Evolutionary conservation across 2,888 invertebrate genomes (phyloP), one percentile per base, ranked within the genome.

Genomic region (Drosophila fungiperda): DNA sequence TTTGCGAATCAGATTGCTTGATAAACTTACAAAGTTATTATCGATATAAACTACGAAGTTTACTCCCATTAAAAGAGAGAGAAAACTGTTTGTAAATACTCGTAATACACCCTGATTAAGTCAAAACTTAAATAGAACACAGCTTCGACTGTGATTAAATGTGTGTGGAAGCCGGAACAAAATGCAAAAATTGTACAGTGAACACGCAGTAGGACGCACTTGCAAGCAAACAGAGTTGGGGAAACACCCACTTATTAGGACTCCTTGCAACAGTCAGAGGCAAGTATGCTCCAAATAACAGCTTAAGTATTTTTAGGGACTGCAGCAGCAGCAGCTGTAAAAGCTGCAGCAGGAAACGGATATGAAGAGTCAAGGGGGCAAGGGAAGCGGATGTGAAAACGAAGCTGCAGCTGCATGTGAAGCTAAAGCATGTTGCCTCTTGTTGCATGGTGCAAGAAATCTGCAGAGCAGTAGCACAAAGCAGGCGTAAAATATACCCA

Each of bases 251-350:
- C 53, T 33, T 40, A 62, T 60, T 52, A 66, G 38, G 62, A 76
- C 57, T 54, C 59, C 55, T 33, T 50, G 72, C 40, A 57, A 38
- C 76, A 61, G 59, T n/a, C 11, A 50, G 58, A 29, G 49, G 11
- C 52, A 68, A 69, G 64, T 71, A 65, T 67, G 89, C 74, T 65
- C 82, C 89, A 87, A 68, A 89, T 79, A 87, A 60, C 73, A 78
- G 70, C 84, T 62, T 65, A 81, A 84, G 87, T 84, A 83, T 87
- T 84, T 84, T 72, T 69, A 89, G 72, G 74, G 68, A 79, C 81
- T 54, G 12, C 26, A 23, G 26, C 49, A 45, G 20, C 8, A 23
- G 4, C 3, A 54, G 66, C n/a, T 55, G 63, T 48, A 26, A 26
- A 36, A 45, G 23, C 23, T 45, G 49, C 26, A 49, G 50, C 75